Conservation (phyloP, 2,797 vertebrate species). For the Anguilla pacifica region DNA sequence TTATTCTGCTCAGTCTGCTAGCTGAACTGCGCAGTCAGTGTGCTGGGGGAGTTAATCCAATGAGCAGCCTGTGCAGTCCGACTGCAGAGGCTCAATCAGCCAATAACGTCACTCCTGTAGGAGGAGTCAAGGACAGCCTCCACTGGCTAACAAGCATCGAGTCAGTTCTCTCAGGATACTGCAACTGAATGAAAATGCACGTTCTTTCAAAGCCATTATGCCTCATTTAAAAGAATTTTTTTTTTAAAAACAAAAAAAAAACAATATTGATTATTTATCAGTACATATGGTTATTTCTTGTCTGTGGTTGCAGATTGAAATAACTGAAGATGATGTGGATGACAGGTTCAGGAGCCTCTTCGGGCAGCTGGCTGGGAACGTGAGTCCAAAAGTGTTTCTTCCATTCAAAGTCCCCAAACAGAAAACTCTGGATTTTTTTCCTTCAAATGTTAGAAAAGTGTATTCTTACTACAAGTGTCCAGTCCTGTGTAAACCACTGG, state of each 20-base stretch:
- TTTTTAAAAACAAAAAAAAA: too few relatives aligned
- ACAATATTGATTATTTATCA: background rate
- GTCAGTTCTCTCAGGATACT: too few relatives aligned
- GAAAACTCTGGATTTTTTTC: background rate
- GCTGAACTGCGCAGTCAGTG: too few relatives aligned
- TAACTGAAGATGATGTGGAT: conserved; percentile 75
- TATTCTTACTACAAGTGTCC: too few relatives aligned
- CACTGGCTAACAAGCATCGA: too few relatives aligned
- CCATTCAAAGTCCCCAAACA: background rate
- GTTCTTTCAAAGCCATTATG: background rate
- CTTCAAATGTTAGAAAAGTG: background rate
- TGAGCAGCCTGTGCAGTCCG: too few relatives aligned
- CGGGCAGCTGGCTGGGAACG: conserved; percentile 77
- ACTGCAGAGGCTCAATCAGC: background rate
- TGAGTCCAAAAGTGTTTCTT: conserved; percentile 55
- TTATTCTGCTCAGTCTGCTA: too few relatives aligned
- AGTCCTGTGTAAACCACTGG: too few relatives aligned
- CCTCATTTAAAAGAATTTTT: too few relatives aligned
- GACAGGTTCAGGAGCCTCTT: conserved; percentile 76
- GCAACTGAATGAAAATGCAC: too few relatives aligned
- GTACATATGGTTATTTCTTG: too few relatives aligned
- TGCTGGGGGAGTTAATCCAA: too few relatives aligned
- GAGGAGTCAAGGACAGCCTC: background rate
- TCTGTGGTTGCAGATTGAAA: conserved; percentile 60
- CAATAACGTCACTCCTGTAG: background rate